Evolutionary conservation across 2,113 vertebrate species (phyloP), one percentile per base, ranked within the genome.

Genomic region (Rhinichthys klamathensis): DNA sequence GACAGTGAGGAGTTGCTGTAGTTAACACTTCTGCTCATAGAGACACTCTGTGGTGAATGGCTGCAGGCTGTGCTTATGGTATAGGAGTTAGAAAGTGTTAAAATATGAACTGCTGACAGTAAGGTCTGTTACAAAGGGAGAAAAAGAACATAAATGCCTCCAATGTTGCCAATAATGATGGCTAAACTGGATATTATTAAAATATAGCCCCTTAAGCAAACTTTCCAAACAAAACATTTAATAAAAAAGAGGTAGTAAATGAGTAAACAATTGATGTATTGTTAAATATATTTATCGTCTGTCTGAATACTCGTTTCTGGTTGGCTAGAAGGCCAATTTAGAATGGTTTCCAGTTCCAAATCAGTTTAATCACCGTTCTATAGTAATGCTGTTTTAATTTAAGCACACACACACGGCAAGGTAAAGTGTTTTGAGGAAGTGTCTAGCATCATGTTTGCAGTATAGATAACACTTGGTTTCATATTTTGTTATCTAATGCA

Each of bases 51-150:
- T 82, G 67, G 25, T 9, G 11, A n/a, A 58, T 72, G 32, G 46
- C 80, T 56, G 49, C 32, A 58, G 65, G 65, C 23, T 38, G 12
- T 25, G 65, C 58, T 54, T 21, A 41, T 56, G 49, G 21, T 58
- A 27, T 56, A 56, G 32, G 44, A 70, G 27, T 82, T 69, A 82
- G 12, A 82, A 38, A 32, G 80, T 69, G 80, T 80, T 65, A 30
- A 61, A 46, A 65, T 49, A 8, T 32, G 30, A 69, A 70, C 44
- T 69, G 46, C 18, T 70, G 46, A 54, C 44, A 23, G 44, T 67
- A 27, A 70, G 63, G 63, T 27, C 27, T 49, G 44, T 30, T 35
- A 81, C 25, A 3, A 30, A 67, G 60, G 32, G 11, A 38, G n/a
- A 63, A 1, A 46, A 60, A 35, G 21, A 27, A 6, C 16, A 76